Evolutionary conservation across 2,888 invertebrate species (phyloP), one percentile per base, ranked within the genome.

Genomic region (Tenthredo notha): DNA sequence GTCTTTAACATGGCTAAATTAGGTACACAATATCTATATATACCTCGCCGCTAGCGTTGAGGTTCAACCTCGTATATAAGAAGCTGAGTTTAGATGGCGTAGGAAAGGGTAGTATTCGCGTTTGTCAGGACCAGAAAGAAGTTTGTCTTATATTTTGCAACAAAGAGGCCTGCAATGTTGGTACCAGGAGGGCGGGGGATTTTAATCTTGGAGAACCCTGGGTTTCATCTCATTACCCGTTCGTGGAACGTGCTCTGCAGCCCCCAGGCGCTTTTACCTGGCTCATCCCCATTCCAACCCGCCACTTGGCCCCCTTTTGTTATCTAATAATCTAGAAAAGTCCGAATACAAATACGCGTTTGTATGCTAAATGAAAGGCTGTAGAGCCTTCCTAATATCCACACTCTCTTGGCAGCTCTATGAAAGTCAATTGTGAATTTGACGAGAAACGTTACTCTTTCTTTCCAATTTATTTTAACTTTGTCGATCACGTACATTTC

Each of bases 171-270:
- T 40, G 29, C 75, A 58, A 84, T 58, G 54, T 74, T 54, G 37
- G 54, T 74, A 18, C 37, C 37, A 50, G 21, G 50, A n/a, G 70
- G 74, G 58, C 37, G 18, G 67, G n/a, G 85, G 33, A 58, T 85
- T 85, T 85, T 84, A 85, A 84, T 85, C 85, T 84, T 74, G 85
- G 40, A 85, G 61, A 74, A 58, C 83, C 58, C n/a, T 21, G 65
- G 87, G 85, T 87, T 87, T 88, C 86, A 89, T 89, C 89, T 89
- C 88, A 89, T 89, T 89, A 89, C 88, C 85, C 86, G 85, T 40
- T 29, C 83, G 58, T 21, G 58, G 40, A 72, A 82, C 74, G 83
- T 84, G 67, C 58, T 70, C 40, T 29, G 72, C 70, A 61, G 25
- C 54, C 85, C 75, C 18, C 9, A 50, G 83, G 83, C 67, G 47